Evolutionary conservation across 2,888 invertebrate genomes (phyloP), one percentile per base, ranked within the genome.

Genomic region (Leptinotarsa rubiginosa): DNA sequence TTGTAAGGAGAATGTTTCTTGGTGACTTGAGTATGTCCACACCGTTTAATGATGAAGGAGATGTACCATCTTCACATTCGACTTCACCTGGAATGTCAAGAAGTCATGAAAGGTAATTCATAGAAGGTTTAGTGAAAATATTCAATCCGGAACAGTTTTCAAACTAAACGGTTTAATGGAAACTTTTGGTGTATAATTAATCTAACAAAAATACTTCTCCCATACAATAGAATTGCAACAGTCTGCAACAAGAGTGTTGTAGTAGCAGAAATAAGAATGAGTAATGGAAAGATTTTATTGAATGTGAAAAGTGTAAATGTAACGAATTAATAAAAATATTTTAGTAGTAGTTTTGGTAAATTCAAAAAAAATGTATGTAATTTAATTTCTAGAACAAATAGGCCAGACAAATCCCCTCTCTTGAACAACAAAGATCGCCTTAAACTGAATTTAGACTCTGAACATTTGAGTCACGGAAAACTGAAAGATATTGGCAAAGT

Each of bases 1-100:
- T 99, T 83, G 97, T 98, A 47, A 90, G 97, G 10, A 90, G 97
- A 31, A 91, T 98, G 84, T 98, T 98, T 88, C 91, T 98, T 69
- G 98, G 99, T 0, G 99, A 99, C 88, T 91, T 97, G 72, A 96
- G 95, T 84, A 90, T 92, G 81, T 84, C 85, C 0, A 83, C 84
- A 0, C 83, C 83, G 1, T 84, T 85, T 69, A 86, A 84, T 71
- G 87, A 87, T 56, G 87, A 87, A 65, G 86, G 85, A 12, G 85
- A 85, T 1, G 66, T 73, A 54, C 73, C 78, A 15, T 70, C 77
- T 65, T 74, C 79, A 1, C 79, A 80, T 54, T 79, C 80, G 18
- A 77, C 77, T 20, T 84, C 84, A 4, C 83, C 84, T 3, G 82
- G 79, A 66, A 70, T 79, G 47, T 75, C 81, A 66, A 79, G 80